A percentile compares a stretch with the other conserved stretches of the same genome.
phyloP scores from a whole-genome alignment of 2,797 vertebrate genomes.

The Centroberyx gerrardi region DNA sequence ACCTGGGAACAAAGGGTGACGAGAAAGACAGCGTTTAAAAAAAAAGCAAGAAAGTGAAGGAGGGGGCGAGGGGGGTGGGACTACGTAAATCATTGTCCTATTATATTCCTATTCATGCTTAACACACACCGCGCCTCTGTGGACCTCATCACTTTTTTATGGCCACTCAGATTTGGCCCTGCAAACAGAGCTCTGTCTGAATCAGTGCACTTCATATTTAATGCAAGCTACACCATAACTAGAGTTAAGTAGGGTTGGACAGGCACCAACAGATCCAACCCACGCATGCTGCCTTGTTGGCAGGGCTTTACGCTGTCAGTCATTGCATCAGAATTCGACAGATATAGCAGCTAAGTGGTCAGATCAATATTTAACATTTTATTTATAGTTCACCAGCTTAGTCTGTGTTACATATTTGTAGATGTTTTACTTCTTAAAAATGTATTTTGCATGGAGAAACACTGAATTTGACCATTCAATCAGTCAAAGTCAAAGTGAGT shows the following conservation, averaged over 20 bases:
- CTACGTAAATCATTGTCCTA: constrained; percentile 52
- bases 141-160: constrained; percentile 58
- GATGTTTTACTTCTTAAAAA: constrained; percentile 9
- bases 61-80: neutral
- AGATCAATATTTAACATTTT: constrained; percentile 50
- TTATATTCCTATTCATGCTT: constrained; percentile 59
- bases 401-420: constrained; percentile 28
- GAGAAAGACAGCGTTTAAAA: neutral
- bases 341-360: constrained; percentile 14
- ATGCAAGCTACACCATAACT: constrained; percentile 63
- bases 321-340: constrained; percentile 46
- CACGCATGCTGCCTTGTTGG: constrained; percentile 53
- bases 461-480: neutral
- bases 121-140: constrained; percentile 40
- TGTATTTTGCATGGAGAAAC: neutral
- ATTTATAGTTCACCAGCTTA: neutral
- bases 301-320: constrained; percentile 54
- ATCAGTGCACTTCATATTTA: constrained; percentile 75
- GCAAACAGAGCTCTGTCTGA: constrained; percentile 57
- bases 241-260: constrained; percentile 67
- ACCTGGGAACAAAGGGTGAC: neutral
- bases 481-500: neutral
- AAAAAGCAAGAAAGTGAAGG: neutral
- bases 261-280: constrained; percentile 51
- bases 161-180: constrained; percentile 43